Conservation (phyloP, 1,140 invertebrate species). For the Oryzaephilus surinamensis region DNA sequence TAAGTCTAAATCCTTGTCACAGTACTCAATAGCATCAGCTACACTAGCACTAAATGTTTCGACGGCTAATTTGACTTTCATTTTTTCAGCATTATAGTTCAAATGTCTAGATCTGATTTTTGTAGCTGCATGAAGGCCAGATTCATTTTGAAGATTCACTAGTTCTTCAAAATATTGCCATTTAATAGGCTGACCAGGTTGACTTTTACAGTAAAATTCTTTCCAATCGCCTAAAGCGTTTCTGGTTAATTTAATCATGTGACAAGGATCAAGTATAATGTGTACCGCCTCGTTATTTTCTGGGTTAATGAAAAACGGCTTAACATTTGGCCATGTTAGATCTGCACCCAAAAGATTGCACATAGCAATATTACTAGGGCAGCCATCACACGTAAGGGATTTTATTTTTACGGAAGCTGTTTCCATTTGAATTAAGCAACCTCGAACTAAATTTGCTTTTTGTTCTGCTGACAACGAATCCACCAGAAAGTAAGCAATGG, state of each 20-base stretch:
- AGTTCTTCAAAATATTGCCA: slow-evolving; percentile 20
- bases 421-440: slow-evolving; percentile 18
- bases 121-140: slow-evolving; percentile 16
- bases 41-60: slow-evolving; percentile 19
- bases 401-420: slow-evolving; percentile 17
- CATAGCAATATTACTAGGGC: slow-evolving; percentile 7
- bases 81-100: slow-evolving; percentile 19
- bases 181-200: slow-evolving; percentile 13
- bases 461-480: slow-evolving; percentile 16
- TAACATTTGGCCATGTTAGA: slow-evolving; percentile 14
- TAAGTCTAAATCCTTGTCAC: slow-evolving; percentile 9
- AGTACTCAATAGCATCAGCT: slow-evolving; percentile 14
- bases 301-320: slow-evolving; percentile 30
- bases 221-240: slow-evolving; percentile 25
- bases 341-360: slow-evolving; percentile 23
- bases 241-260: slow-evolving; percentile 34
- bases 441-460: slow-evolving; percentile 23
- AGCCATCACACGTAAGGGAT: slow-evolving; percentile 10
- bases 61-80: slow-evolving; percentile 23
- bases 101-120: slow-evolving; percentile 19
- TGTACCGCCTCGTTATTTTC: slow-evolving; percentile 18
- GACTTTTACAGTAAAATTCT: slow-evolving; percentile 17
- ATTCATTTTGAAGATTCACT: slow-evolving; percentile 12
- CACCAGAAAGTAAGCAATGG: slow-evolving; percentile 27
- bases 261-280: slow-evolving; percentile 31